Percentiles rank a stretch among this genome's conserved stretches.
Conservation (phyloP, 2,113 vertebrate species). For the Thalassoma bifasciatum region DNA sequence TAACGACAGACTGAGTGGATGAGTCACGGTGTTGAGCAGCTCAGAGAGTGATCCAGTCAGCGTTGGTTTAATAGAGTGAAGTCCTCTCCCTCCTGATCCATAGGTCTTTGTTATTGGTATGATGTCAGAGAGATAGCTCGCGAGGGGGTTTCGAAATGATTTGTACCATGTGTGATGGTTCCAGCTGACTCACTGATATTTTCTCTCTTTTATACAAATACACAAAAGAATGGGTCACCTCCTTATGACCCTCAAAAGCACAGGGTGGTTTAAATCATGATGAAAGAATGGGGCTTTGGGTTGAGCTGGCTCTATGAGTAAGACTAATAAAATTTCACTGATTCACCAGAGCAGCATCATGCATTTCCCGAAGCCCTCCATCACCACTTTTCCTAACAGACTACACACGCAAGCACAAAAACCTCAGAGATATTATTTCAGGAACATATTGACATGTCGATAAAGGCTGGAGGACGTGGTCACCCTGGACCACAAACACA, state of each 20-base stretch:
- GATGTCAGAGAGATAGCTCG: slow-evolving; percentile 66
- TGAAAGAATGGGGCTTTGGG: background rate
- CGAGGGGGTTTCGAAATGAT: slow-evolving; percentile 44
- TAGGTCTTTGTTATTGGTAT: slow-evolving; percentile 60
- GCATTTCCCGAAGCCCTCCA: background rate
- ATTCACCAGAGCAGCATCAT: background rate
- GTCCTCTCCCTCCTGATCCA: slow-evolving; percentile 59
- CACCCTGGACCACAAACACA: slow-evolving; percentile 44
- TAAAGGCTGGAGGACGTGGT: slow-evolving; percentile 28
- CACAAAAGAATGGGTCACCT: slow-evolving; percentile 31
- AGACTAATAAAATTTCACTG: background rate
- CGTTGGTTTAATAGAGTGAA: slow-evolving; percentile 51
- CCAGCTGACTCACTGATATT: slow-evolving; percentile 28
- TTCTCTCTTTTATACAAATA: slow-evolving; percentile 17
- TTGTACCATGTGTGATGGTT: slow-evolving; percentile 61
- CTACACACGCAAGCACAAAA: background rate
- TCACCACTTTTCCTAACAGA: background rate
- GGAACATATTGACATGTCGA: slow-evolving; percentile 35
- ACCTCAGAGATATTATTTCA: slow-evolving; percentile 18
- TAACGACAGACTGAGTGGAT: slow-evolving; percentile 35
- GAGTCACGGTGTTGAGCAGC: slow-evolving; percentile 55
- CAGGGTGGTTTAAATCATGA: background rate
- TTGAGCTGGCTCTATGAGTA: slow-evolving; percentile 5
- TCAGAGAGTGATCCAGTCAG: slow-evolving; percentile 47
- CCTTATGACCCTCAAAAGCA: background rate